Conservation (phyloP, 2,888 invertebrate species). For the Tiphia femorata region DNA sequence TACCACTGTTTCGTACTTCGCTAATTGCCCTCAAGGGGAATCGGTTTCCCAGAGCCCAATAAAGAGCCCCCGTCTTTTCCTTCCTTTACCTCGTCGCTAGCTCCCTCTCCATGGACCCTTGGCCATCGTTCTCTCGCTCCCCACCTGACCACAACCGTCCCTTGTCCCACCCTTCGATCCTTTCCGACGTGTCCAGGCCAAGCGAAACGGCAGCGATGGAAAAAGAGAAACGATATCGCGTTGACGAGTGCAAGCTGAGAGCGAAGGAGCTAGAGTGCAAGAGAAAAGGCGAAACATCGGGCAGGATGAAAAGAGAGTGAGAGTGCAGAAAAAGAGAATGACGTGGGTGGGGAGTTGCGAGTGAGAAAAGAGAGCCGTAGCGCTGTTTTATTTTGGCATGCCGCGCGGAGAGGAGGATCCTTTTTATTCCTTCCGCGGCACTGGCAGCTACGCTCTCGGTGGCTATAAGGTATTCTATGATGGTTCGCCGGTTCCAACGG, state of each 20-base stretch:
- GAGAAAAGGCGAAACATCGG: constrained; percentile 11
- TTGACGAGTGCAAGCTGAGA: neutral
- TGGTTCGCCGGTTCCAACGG: constrained; percentile 57
- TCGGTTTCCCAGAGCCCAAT: constrained; percentile 46
- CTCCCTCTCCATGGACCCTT: constrained; percentile 10
- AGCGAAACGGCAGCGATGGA: neutral
- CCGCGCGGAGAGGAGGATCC: constrained; percentile 42
- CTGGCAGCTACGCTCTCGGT: constrained; percentile 47
- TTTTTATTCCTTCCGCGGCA: constrained; percentile 52
- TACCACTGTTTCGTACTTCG: constrained; percentile 45
- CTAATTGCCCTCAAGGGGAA: constrained; percentile 49
- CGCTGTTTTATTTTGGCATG: constrained; percentile 55
- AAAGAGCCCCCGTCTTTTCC: constrained; percentile 30
- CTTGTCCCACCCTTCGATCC: constrained; percentile 1
- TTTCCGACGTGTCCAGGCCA: neutral
- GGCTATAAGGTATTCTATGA: constrained; percentile 60
- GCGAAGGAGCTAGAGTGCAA: constrained; percentile 34
- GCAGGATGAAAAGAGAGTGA: constrained; percentile 28
- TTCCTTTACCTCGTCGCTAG: constrained; percentile 9
- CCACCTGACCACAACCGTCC: constrained; percentile 1
- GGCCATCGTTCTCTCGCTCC: constrained; percentile 6
- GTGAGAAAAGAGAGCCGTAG: constrained; percentile 29
- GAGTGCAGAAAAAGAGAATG: constrained; percentile 22
- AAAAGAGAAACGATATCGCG: neutral
- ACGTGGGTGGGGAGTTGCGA: constrained; percentile 19